Conservation (phyloP, 2,888 invertebrate species). For the Acheta domesticus region DNA sequence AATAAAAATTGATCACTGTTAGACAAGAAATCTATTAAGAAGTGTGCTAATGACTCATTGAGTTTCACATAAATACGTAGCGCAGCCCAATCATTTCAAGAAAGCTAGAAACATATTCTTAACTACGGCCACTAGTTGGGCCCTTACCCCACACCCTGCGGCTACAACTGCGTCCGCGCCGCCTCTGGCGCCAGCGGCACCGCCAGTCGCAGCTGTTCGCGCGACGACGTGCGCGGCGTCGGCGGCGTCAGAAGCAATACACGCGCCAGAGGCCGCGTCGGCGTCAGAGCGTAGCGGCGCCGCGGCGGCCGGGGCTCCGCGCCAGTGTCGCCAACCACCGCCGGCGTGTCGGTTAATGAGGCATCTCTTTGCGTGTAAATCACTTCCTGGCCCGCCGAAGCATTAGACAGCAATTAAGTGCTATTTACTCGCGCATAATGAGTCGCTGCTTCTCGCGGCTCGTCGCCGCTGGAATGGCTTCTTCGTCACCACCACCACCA, state of each 20-base stretch:
- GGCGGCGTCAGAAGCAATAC: background rate
- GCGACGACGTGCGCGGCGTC: background rate
- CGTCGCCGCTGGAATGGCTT: background rate
- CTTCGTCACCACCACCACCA: background rate
- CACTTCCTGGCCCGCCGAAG: conserved; percentile 8
- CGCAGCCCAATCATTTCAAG: no score
- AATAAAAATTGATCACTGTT: no score
- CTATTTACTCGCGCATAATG: conserved; percentile 7
- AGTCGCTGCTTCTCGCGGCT: background rate
- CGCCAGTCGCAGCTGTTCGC: no score
- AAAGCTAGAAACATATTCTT: no score
- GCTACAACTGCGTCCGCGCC: no score
- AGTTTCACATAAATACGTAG: no score
- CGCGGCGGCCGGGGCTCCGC: background rate
- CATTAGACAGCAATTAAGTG: conserved; percentile 6
- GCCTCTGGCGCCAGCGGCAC: no score
- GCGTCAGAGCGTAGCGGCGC: background rate
- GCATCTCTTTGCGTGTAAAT: conserved; percentile 7
- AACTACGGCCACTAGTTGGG: no score
- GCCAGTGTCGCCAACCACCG: background rate
- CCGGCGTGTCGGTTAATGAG: background rate
- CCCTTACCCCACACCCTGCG: no score
- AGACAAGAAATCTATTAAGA: no score
- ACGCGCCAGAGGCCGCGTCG: background rate
- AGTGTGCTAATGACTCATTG: no score